Evolutionary conservation across 2,797 vertebrate species (phyloP).

Genomic region (Mormyrus hasselquistii): DNA sequence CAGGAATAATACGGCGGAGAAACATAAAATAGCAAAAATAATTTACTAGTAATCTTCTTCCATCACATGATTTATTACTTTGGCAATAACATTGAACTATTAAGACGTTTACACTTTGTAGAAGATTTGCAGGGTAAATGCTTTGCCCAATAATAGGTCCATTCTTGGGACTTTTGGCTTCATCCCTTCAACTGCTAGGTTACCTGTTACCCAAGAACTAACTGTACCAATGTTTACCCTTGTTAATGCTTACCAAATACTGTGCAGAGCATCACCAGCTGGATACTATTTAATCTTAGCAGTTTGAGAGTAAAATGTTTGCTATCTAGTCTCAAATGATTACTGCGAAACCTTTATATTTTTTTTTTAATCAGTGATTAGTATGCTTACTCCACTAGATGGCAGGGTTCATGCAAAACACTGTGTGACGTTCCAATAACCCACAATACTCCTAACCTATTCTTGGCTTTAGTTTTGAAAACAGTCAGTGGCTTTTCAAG

Average conservation of each 20-base stretch:
- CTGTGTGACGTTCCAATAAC: not conserved
- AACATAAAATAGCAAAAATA: not conserved
- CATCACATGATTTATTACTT: not conserved
- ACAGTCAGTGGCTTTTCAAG: not conserved
- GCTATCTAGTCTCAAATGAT: not conserved
- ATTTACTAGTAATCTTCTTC: not conserved
- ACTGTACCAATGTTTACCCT: not conserved
- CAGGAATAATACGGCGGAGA: not conserved
- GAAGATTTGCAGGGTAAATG: not conserved
- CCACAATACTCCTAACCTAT: not conserved
- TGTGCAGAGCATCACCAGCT: not conserved
- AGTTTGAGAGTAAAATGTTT: not conserved
- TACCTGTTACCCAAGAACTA: not conserved
- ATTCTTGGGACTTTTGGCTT: not conserved
- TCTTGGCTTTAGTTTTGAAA: slow-evolving; percentile 1
- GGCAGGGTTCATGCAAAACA: slow-evolving; percentile 13
- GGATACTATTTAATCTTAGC: not conserved
- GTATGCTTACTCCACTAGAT: slow-evolving; percentile 22
- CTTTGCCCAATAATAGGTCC: not conserved
- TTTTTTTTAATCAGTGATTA: not conserved
- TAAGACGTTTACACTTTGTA: not conserved
- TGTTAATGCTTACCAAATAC: not conserved
- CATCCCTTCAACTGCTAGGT: not conserved
- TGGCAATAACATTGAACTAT: not conserved
- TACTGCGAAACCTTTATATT: not conserved